These are phyloP conservation scores for Mirza zaza DNA, from an alignment of 2,113 vertebrate species.

Conservation along the genomic window DNA sequence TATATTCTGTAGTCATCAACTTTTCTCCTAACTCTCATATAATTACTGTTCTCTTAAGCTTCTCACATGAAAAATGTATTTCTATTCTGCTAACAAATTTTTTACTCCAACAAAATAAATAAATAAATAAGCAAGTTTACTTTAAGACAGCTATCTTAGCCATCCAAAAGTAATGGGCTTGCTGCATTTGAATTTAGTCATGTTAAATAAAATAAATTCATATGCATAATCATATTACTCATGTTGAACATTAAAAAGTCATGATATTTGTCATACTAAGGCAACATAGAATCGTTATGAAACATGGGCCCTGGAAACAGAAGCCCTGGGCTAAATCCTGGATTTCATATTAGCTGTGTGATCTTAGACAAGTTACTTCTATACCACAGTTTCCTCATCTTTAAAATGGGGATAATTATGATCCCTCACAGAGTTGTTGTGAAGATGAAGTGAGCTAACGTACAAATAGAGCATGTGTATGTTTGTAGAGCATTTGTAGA, in stretches of 20 bases:
- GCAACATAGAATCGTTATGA: neutral
- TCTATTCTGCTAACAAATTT: no score
- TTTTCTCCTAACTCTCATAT: neutral
- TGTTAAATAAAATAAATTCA: neutral
- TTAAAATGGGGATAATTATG: neutral
- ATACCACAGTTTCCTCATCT: neutral
- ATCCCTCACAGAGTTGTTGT: neutral
- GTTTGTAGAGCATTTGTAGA: neutral
- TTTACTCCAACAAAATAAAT: neutral
- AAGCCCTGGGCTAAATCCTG: neutral
- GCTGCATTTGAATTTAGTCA: neutral
- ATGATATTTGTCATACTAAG: neutral
- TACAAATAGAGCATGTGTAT: no score
- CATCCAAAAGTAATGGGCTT: neutral
- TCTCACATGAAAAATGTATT: neutral
- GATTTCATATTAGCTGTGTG: neutral
- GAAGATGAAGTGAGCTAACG: neutral
- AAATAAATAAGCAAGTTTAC: neutral
- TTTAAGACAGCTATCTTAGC: neutral
- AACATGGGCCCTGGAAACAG: neutral
- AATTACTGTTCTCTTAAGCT: neutral
- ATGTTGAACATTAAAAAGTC: neutral
- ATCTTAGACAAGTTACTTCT: neutral
- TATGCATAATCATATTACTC: neutral
- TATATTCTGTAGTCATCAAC: neutral